Base-by-base conservation (phyloP, 1,140 invertebrate species). In the Cecropterus lyciades region DNA sequence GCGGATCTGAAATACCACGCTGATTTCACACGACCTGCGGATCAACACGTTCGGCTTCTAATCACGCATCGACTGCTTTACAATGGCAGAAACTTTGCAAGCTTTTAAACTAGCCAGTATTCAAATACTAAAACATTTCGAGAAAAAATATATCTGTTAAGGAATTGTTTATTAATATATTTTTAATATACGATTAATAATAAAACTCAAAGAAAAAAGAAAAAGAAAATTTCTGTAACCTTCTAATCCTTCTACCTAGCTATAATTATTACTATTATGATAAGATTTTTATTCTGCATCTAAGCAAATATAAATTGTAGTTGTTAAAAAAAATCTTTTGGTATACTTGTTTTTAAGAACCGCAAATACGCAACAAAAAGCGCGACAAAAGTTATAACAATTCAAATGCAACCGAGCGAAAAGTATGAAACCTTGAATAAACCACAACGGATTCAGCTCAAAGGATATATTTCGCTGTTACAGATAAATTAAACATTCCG, bases 21-120 rank as follows among this genome's bases (percentile, higher is more conserved):
- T 24, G 53, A 72, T 67, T 76, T 67, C 57, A 67, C 74, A 73
- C 73, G 74, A 76, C 74, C 71, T 53, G 48, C 13, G 40, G 74
- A 70, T 76, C 74, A 76, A 64, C 62, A 52, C 68, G 67, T 63
- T 73, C 66, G 71, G 11, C 37, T 57, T 57, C 24, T 13, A 45
- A 57, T 57, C 55, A 57, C 55, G 55, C 20, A 45, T 45, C 55
- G n/a, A n/a, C 17, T 42, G 55, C 24, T 53, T 53, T 57, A 45
- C 55, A 57, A 57, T 57, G n/a, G 15, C 15, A 42, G 10, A 16
- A n/a, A 43, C 15, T n/a, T 56, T 42, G 6, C 15, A 55, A 16
- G 52, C 15, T 24, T 24, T 24, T 3, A 1, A 24, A 5, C 20
- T 24, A n/a, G n/a, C 20, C 20, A 24, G 20, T 24, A 24, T 5